Evolutionary conservation across 1,140 invertebrate species (phyloP).

Genomic region (Ceratosolen fusciceps): DNA sequence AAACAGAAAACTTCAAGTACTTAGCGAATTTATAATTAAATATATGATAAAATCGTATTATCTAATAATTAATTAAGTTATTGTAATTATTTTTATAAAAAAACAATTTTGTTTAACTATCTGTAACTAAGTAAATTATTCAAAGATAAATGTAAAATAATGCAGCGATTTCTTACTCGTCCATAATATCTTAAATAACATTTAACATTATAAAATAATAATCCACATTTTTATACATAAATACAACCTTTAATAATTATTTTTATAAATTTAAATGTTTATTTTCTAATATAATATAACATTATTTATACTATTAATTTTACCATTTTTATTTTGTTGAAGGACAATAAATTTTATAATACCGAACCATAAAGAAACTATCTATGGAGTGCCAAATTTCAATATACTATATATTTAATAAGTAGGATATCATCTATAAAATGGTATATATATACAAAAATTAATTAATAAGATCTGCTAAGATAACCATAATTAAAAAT

Average conservation of each 20-base stretch:
- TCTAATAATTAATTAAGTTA: not conserved
- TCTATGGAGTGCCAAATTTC: conserved; percentile 36
- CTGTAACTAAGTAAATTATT: not conserved
- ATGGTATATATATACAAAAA: conserved; percentile 10
- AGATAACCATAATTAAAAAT: conserved; percentile 44
- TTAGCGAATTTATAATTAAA: too few relatives aligned
- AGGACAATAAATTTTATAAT: conserved; percentile 17
- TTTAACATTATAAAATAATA: too few relatives aligned
- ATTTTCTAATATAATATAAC: not conserved
- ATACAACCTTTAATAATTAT: too few relatives aligned
- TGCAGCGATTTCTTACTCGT: not conserved
- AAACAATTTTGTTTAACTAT: not conserved
- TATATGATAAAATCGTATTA: too few relatives aligned
- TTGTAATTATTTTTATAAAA: conserved; percentile 2
- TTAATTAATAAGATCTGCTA: conserved; percentile 1
- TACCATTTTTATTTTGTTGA: not conserved
- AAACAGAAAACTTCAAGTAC: conserved; percentile 20
- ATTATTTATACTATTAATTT: not conserved
- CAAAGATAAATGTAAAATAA: not conserved
- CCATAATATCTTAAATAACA: too few relatives aligned
- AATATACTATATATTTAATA: conserved; percentile 13
- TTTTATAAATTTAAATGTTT: not conserved
- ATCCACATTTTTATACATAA: too few relatives aligned
- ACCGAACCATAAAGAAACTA: conserved; percentile 19
- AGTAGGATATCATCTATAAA: conserved; percentile 27